Percentiles rank a stretch among this genome's conserved stretches.
Conservation (phyloP, 2,113 vertebrate species). For the Lichenostomus cassidix region DNA sequence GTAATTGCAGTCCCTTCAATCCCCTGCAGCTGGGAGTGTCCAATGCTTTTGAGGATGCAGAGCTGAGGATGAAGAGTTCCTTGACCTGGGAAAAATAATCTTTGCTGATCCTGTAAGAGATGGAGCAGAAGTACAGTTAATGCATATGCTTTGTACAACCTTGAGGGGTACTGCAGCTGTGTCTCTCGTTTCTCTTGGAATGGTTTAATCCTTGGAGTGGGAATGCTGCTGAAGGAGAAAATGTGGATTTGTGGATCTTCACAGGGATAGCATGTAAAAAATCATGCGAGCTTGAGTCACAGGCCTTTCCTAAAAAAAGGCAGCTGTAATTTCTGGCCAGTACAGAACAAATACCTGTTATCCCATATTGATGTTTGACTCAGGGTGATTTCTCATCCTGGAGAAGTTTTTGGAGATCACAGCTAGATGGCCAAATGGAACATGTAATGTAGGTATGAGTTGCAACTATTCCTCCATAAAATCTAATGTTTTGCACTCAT, state of each 20-base stretch:
- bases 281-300: accelerated
- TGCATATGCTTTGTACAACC: accelerated
- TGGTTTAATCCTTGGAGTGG: neutral
- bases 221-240: neutral
- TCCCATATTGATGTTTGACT: accelerated
- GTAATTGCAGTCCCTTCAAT: neutral
- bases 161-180: neutral
- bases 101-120: neutral
- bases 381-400: neutral
- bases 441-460: accelerated
- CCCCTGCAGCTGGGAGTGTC: neutral
- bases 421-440: neutral
- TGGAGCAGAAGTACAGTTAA: neutral
- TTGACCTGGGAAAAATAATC: neutral
- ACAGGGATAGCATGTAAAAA: too few species aligned
- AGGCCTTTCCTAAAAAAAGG: neutral
- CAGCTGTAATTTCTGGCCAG: neutral
- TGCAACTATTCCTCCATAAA: neutral
- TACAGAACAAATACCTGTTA: neutral
- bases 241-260: neutral
- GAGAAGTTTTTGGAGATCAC: neutral
- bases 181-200: neutral
- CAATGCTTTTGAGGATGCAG: accelerated
- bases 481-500: accelerated
- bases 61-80: neutral